These are phyloP conservation scores for Melangyna quadrimaculata DNA, from an alignment of 2,888 invertebrate species.

Conservation along the genomic window DNA sequence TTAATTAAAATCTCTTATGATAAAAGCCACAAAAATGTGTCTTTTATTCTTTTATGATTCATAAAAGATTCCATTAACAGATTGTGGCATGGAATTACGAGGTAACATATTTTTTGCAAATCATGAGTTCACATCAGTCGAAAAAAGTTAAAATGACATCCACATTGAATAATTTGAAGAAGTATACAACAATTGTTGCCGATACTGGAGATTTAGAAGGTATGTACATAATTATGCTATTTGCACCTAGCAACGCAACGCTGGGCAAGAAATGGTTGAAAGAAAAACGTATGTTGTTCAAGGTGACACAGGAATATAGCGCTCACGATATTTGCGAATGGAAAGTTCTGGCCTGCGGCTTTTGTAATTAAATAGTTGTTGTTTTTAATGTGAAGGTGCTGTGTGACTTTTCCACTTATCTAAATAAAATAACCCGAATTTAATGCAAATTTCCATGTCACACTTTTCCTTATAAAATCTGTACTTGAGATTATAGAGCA, in stretches of 20 bases:
- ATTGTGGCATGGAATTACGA: no score
- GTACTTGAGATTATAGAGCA: not conserved
- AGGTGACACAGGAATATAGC: conserved; percentile 49
- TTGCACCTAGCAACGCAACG: conserved; percentile 19
- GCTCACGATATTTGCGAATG: conserved; percentile 31
- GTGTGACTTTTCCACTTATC: conserved; percentile 25
- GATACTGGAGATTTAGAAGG: conserved; percentile 99
- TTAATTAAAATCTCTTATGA: no score
- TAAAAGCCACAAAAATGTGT: no score
- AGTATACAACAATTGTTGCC: conserved; percentile 95
- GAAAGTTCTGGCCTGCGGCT: conserved; percentile 30
- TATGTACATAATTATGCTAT: conserved; percentile 82
- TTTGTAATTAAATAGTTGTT: conserved; percentile 41
- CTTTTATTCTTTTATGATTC: no score
- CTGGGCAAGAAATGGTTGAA: not conserved
- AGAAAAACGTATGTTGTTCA: conserved; percentile 39
- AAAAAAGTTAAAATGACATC: conserved; percentile 85
- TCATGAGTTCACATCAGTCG: conserved; percentile 79
- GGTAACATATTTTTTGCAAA: not conserved
- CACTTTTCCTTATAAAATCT: conserved; percentile 2
- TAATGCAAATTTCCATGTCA: conserved; percentile 7
- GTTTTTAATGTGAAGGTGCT: conserved; percentile 35
- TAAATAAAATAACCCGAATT: conserved; percentile 27
- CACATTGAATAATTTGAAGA: conserved; percentile 94
- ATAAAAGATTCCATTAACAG: no score